phyloP scores from a whole-genome alignment of 2,113 vertebrate species.

The Cyrtonyx montezumae region DNA sequence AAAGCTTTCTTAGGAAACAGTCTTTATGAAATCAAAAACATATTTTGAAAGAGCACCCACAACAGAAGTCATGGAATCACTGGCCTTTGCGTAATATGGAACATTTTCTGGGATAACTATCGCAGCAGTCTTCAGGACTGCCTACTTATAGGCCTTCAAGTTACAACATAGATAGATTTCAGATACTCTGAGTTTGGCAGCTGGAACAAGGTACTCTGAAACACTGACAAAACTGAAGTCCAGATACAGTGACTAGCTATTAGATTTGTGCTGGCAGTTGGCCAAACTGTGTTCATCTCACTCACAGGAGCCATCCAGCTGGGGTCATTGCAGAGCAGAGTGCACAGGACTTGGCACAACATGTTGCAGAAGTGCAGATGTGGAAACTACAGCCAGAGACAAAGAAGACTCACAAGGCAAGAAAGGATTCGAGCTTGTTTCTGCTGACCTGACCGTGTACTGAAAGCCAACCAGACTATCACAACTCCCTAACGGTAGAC shows the following conservation, averaged over 20 bases:
- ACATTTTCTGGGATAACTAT: conserved; percentile 42
- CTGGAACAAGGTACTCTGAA: conserved; percentile 47
- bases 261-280: not conserved
- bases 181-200: conserved; percentile 44
- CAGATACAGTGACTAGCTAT: conserved; percentile 23
- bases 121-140: conserved; percentile 21
- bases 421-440: conserved; percentile 1
- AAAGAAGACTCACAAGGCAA: not conserved
- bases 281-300: not conserved
- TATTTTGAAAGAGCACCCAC: conserved; percentile 65
- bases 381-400: conserved; percentile 48
- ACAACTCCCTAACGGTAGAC: not conserved
- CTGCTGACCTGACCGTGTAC: not conserved
- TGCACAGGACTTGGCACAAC: conserved; percentile 36
- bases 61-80: conserved; percentile 71
- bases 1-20: conserved; percentile 63
- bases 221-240: conserved; percentile 36
- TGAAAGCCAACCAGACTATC: not conserved
- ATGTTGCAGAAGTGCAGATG: conserved; percentile 54
- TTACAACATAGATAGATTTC: not conserved
- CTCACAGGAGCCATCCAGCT: conserved; percentile 37
- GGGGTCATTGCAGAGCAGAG: conserved; percentile 16
- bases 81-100: conserved; percentile 63
- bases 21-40: conserved; percentile 52
- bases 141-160: conserved; percentile 5